Percentiles rank a stretch among this genome's conserved stretches.
Conservation (phyloP, 2,797 vertebrate species). For the Premnoplex brunnescens region DNA sequence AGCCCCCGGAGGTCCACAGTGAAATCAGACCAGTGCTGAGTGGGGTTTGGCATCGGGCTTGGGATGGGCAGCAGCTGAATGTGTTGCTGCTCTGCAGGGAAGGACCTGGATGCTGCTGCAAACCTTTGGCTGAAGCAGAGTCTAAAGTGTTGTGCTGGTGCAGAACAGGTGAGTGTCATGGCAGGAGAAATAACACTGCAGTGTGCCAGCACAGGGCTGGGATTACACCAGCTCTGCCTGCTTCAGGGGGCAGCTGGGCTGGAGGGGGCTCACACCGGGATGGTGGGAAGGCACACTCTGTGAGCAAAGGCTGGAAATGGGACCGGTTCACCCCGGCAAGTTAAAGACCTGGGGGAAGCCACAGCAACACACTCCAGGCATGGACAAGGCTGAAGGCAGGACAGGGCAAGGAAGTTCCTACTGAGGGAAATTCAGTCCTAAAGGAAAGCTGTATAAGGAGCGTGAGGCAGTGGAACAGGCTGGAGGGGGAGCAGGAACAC, state of each 20-base stretch:
- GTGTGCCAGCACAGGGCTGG: background rate
- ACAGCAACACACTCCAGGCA: accelerated
- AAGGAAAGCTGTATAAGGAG: background rate
- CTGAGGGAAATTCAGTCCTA: background rate
- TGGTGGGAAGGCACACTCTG: background rate
- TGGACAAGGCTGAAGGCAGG: background rate
- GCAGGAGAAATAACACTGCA: background rate
- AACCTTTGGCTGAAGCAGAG: background rate
- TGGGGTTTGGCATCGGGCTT: background rate
- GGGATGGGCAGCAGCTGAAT: background rate
- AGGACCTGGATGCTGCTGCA: background rate
- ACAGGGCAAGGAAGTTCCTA: background rate
- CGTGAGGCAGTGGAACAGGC: background rate
- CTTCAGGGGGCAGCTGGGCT: background rate
- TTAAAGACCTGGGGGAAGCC: background rate
- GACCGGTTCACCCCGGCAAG: background rate
- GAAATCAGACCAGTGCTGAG: background rate
- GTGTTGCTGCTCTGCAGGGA: background rate
- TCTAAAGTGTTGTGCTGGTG: background rate
- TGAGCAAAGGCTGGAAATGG: background rate
- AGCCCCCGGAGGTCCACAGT: background rate
- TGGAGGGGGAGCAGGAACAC: background rate
- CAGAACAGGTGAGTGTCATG: background rate
- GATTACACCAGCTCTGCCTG: accelerated
- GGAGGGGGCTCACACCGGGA: background rate